A percentile compares a stretch with the other conserved stretches of the same genome.
These are phyloP conservation scores for Ophraella communa DNA, from an alignment of 2,888 invertebrate species.

Conservation along the genomic window DNA sequence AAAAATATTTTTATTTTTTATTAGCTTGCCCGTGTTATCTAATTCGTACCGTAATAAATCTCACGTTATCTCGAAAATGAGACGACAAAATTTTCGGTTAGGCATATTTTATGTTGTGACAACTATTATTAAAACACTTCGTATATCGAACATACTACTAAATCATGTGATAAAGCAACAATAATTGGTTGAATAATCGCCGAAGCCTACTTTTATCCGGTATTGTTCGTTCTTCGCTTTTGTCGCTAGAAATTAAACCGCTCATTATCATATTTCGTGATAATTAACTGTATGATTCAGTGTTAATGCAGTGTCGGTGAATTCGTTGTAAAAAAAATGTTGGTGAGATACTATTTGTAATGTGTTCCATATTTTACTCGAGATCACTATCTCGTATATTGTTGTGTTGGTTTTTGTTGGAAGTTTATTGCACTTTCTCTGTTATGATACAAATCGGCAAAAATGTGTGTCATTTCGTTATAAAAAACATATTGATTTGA, in stretches of 20 bases:
- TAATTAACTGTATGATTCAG: background rate
- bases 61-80: background rate
- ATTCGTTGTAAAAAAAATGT: background rate
- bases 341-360: too few species aligned
- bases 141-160: too few species aligned
- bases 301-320: background rate
- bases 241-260: background rate
- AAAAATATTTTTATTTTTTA: background rate
- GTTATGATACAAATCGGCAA: too few species aligned
- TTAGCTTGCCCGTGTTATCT: background rate
- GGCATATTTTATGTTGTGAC: too few species aligned
- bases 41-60: background rate
- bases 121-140: too few species aligned
- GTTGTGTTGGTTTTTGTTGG: too few species aligned
- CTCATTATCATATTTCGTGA: background rate
- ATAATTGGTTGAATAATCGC: background rate
- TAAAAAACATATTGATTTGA: too few species aligned
- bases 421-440: too few species aligned
- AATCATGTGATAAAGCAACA: background rate
- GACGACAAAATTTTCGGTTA: background rate
- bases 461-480: too few species aligned
- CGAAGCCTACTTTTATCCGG: background rate
- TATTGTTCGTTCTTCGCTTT: background rate
- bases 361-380: too few species aligned
- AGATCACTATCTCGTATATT: too few species aligned